phyloP scores from a whole-genome alignment of 2,888 invertebrate species.

The Dusona sp. region DNA sequence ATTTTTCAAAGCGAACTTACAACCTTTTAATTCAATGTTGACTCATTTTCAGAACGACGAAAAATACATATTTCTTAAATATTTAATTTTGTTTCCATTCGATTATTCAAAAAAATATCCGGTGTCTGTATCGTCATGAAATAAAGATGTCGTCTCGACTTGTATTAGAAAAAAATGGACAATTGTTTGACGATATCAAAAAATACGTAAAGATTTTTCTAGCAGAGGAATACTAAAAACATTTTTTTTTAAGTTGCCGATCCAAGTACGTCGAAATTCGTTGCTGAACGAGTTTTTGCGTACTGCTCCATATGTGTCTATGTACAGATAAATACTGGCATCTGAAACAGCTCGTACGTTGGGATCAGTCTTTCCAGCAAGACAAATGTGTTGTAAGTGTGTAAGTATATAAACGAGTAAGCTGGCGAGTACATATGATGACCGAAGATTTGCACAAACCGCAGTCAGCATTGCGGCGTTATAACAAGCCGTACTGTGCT shows the following conservation, averaged over 20 bases:
- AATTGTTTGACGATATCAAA: background rate
- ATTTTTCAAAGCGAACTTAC: background rate
- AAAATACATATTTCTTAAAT: background rate
- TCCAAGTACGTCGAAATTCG: background rate
- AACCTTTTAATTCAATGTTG: background rate
- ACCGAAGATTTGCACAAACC: constrained; percentile 49
- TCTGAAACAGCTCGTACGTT: constrained; percentile 35
- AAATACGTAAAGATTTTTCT: background rate
- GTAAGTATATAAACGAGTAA: background rate
- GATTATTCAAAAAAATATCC: background rate
- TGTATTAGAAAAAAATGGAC: background rate
- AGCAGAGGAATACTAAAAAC: background rate
- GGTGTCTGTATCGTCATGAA: background rate
- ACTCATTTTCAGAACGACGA: background rate
- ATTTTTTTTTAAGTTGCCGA: background rate
- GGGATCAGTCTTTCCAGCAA: constrained; percentile 23
- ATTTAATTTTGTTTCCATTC: background rate
- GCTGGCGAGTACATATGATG: constrained; percentile 40
- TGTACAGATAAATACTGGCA: background rate
- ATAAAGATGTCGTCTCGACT: background rate
- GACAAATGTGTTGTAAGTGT: constrained; percentile 3
- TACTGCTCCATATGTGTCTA: background rate
- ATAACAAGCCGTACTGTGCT: constrained; percentile 44
- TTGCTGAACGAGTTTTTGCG: background rate
- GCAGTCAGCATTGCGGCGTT: constrained; percentile 33